Conservation (phyloP, 2,113 vertebrate species). For the Amblyornis subalaris region DNA sequence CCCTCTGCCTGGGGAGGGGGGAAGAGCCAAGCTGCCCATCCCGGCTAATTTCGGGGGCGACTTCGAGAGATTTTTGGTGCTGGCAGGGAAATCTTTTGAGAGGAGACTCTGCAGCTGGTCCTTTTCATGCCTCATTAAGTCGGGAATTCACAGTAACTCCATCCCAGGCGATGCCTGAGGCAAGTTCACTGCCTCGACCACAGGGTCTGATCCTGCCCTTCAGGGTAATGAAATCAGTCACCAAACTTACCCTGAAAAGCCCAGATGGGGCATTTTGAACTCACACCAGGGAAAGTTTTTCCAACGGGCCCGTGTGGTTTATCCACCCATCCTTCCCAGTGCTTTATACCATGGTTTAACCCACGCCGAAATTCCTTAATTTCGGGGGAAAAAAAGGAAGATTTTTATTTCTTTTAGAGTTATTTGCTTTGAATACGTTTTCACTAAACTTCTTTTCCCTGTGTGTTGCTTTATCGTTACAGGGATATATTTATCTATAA, state of each 20-base stretch:
- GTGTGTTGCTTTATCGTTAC: neutral
- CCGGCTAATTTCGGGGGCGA: neutral
- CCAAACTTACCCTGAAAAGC: neutral
- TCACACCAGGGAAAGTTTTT: neutral
- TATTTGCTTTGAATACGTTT: neutral
- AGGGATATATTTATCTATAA: neutral
- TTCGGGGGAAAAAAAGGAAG: neutral
- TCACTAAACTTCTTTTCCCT: neutral
- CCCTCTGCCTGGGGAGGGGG: neutral
- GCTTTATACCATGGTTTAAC: neutral
- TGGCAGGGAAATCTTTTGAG: neutral
- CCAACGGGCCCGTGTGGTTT: neutral
- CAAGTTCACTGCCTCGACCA: slow-evolving; percentile 41
- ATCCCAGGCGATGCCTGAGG: neutral
- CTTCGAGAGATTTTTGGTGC: neutral
- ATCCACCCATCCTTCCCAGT: neutral
- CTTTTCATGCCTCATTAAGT: slow-evolving; percentile 45
- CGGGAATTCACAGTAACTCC: slow-evolving; percentile 17
- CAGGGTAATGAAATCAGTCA: neutral
- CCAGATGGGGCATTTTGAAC: neutral
- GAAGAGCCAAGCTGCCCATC: neutral
- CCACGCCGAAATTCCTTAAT: neutral
- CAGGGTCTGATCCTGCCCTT: neutral
- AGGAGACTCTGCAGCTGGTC: neutral
- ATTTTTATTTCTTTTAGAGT: neutral